These are phyloP conservation scores for Ascaphus truei DNA, from an alignment of 2,113 vertebrate species.

Conservation along the genomic window DNA sequence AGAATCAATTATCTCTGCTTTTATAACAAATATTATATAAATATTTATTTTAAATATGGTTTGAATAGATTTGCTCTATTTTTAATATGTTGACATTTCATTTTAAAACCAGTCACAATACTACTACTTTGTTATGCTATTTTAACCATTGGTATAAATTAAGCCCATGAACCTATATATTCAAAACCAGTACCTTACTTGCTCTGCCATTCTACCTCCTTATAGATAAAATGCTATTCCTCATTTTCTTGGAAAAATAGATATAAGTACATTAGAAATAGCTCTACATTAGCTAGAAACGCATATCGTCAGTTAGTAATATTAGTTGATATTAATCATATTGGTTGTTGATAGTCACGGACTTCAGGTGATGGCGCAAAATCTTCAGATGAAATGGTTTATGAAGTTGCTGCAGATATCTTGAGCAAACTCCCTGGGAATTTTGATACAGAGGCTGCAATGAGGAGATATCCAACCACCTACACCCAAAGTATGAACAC, in stretches of 20 bases:
- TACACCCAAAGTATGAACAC: constrained; percentile 91
- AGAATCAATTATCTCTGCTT: too few relatives aligned
- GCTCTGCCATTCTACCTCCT: too few relatives aligned
- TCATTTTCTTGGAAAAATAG: neutral
- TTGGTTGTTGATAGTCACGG: constrained; percentile 58
- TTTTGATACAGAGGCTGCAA: constrained; percentile 73
- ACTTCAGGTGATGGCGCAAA: constrained; percentile 67
- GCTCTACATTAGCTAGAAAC: neutral
- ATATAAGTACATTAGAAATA: neutral
- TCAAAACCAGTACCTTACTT: too few relatives aligned
- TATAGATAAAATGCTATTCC: neutral
- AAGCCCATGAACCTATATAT: too few relatives aligned
- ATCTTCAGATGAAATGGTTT: constrained; percentile 74
- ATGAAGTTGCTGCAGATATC: constrained; percentile 80
- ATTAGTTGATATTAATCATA: neutral
- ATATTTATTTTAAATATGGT: too few relatives aligned
- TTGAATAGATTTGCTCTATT: too few relatives aligned
- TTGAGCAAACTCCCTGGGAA: constrained; percentile 75
- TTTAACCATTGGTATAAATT: too few relatives aligned
- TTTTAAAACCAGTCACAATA: too few relatives aligned
- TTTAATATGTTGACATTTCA: too few relatives aligned
- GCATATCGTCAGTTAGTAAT: too few relatives aligned
- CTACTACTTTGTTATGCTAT: too few relatives aligned
- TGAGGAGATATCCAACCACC: constrained; percentile 75
- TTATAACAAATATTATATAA: too few relatives aligned